Evolutionary conservation across 2,113 vertebrate genomes (phyloP), one percentile per base, ranked within the genome.

Genomic region (Xiphophorus hellerii): DNA sequence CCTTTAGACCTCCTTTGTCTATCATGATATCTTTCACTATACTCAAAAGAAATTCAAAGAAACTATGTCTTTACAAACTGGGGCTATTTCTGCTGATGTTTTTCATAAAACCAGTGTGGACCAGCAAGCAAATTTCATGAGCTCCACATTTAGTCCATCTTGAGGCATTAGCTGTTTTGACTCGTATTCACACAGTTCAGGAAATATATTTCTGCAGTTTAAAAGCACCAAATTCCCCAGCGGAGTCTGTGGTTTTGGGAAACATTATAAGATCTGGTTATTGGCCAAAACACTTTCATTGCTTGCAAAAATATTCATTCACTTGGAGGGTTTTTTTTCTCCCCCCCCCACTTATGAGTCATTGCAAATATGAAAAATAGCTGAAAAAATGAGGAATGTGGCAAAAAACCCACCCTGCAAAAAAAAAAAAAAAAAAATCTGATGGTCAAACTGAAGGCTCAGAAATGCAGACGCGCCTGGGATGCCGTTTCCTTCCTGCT

Each of bases 211-310:
- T 81, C 77, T 73, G 73, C 84, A 77, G 78, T 77, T 85, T 75
- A 35, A 78, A 81, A 61, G 42, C 11, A 39, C 67, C 39, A 60
- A 83, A 65, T 81, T 90, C 82, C 76, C 78, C 74, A 11, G 73
- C 31, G 75, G 80, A 80, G 76, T 71, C 71, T 82, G 84, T 76
- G 87, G 87, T 88, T 74, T 71, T 44, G 71, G 62, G 39, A 69
- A 54, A 70, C 64, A 37, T 75, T 68, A 89, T 89, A 74, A 71
- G 67, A 81, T 85, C 58, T 78, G 84, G 80, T 82, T 78, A 77
- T 79, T 65, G 69, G 78, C 85, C 80, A 87, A 83, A 17, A 79
- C 62, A 27, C 71, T 76, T 71, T 82, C 73, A n/a, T 65, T 82
- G 66, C 78, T 62, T 77, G 68, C 64, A 42, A 84, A 91, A 88